Base-by-base conservation (phyloP, 2,888 invertebrate species). In the Parnassius smintheus region DNA sequence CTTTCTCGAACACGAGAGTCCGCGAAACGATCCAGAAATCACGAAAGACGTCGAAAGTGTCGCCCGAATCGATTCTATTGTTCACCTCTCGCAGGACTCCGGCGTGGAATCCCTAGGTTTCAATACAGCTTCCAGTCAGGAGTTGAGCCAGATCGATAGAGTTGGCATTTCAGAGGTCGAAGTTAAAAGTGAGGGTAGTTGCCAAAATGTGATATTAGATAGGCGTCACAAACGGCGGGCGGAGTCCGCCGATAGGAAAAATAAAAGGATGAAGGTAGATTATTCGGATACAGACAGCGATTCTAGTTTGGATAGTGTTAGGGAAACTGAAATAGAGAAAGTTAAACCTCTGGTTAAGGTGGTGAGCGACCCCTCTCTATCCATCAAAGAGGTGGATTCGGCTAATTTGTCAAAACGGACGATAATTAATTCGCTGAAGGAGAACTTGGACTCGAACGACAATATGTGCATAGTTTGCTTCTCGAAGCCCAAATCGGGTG, bases 401-500 rank as follows among this genome's bases (percentile, higher is more conserved):
- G 53, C 53, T 22, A 72, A 75, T 49, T 66, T 80, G 1, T 76
- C 80, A 1, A 78, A 82, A 65, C 82, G 78, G 51, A 72, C 78
- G 0, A 73, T 84, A 64, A 72, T 76, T 0, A 76, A 81, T 42
- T 74, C 72, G 18, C 61, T 81, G 9, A 82, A 82, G 61, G 81
- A 82, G 50, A 83, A 78, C 48, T 56, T 80, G n/a, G 80, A 80
- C 4, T 68, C 66, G 0, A 82, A 72, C 2, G 67, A 66, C 42
- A 61, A 65, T 77, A 65, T 92, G 74, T 95, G 95, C 74, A 93
- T 94, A 41, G 89, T 94, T 18, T 95, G 95, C 73, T 90, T 92
- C 41, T 79, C 85, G 1, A 92, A 92, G 56, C 94, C 94, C 0
- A 95, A 94, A 76, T 93, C 95, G 61, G 94, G 94, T 0, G 93